Conservation (phyloP, 1,140 invertebrate species). For the Acromyrmex heyeri region DNA sequence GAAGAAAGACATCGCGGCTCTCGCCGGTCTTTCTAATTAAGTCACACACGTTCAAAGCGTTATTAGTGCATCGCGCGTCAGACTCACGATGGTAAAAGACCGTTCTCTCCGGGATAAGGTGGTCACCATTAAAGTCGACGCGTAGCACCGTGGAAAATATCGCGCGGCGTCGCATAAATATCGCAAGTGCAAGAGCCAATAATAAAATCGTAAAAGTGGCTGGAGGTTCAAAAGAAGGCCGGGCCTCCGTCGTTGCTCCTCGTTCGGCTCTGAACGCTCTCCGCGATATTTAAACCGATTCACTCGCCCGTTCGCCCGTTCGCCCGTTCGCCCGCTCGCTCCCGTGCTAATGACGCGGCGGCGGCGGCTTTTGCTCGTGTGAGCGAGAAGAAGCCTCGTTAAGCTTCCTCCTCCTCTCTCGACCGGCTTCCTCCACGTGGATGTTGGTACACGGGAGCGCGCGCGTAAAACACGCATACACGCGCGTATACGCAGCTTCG, state of each 20-base stretch:
- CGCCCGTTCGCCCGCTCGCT: conserved; percentile 66
- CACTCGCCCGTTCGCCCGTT: conserved; percentile 45
- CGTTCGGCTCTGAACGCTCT: conserved; percentile 70
- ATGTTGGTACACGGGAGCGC: conserved; percentile 45
- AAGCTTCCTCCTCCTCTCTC: conserved; percentile 71
- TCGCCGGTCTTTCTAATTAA: conserved; percentile 69
- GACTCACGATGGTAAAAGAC: conserved; percentile 36
- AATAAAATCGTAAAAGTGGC: conserved; percentile 80
- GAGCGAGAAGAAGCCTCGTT: conserved; percentile 76
- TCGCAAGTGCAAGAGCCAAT: conserved; percentile 76
- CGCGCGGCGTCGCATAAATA: conserved; percentile 77
- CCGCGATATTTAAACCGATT: conserved; percentile 80
- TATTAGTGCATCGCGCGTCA: conserved; percentile 65
- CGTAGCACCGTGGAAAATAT: conserved; percentile 75
- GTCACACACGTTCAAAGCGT: conserved; percentile 69
- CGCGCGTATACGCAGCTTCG: background rate
- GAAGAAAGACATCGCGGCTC: background rate
- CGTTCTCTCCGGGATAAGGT: conserved; percentile 46
- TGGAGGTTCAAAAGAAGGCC: conserved; percentile 72
- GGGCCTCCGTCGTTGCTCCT: conserved; percentile 25
- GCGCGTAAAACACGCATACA: conserved; percentile 25
- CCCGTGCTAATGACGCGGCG: conserved; percentile 79
- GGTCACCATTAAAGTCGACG: conserved; percentile 74
- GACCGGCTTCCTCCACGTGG: conserved; percentile 25
- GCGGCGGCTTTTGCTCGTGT: conserved; percentile 68